These are phyloP conservation scores for Limonius californicus DNA, from an alignment of 1,140 invertebrate genomes.

Conservation along the genomic window DNA sequence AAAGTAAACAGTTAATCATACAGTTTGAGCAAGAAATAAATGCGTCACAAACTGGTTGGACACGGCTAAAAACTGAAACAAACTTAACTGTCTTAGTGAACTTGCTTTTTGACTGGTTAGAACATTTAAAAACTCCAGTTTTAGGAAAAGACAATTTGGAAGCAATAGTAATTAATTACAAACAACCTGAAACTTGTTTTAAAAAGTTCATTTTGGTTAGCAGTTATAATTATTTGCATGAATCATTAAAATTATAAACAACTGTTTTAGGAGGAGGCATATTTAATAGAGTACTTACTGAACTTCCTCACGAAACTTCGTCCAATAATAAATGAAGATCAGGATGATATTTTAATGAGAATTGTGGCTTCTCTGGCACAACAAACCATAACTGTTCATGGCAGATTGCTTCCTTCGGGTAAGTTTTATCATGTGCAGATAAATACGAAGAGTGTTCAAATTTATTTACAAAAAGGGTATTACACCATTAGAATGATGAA, in stretches of 20 bases:
- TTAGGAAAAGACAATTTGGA: conserved; percentile 64
- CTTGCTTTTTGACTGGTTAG: conserved; percentile 68
- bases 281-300: conserved; percentile 70
- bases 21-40: conserved; percentile 63
- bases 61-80: conserved; percentile 61
- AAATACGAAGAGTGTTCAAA: too few species aligned
- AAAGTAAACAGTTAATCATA: conserved; percentile 50
- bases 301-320: conserved; percentile 64
- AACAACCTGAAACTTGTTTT: conserved; percentile 58
- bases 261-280: conserved; percentile 56
- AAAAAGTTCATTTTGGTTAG: conserved; percentile 59
- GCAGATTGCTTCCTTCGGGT: conserved; percentile 52
- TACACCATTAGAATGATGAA: too few species aligned
- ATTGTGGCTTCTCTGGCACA: conserved; percentile 63
- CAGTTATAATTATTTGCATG: neutral
- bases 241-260: conserved; percentile 1
- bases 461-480: neutral
- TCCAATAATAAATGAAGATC: conserved; percentile 52
- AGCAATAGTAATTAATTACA: conserved; percentile 59
- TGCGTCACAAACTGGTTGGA: conserved; percentile 62
- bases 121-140: conserved; percentile 63
- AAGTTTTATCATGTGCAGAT: conserved; percentile 11
- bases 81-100: conserved; percentile 59
- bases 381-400: conserved; percentile 56
- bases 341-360: conserved; percentile 57